Base-by-base conservation (phyloP, 1,140 invertebrate species). In the Drosophila quadrilineata region DNA sequence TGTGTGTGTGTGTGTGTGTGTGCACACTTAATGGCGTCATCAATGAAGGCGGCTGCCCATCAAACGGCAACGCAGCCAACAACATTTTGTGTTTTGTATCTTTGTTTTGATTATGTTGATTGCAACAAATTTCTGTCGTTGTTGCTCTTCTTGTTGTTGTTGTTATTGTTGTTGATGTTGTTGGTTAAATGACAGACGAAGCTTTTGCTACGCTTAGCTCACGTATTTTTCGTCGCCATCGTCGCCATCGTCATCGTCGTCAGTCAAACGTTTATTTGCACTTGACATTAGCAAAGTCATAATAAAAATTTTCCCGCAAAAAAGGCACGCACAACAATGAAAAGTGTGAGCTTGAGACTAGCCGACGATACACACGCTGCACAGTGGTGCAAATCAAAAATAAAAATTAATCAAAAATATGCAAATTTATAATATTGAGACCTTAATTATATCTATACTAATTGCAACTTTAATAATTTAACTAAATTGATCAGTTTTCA, bases 271-370 rank as follows among this genome's bases (percentile, higher is more conserved):
- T 82, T 84, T 77, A 75, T 77, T 84, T 84, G 73, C 79, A 84
- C 77, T 82, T 82, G 77, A 82, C 77, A 82, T 82, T 77, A 77
- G 77, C 77, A 84, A 84, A 82, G 73, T 73, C 79, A 82, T 82
- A 82, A 82, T 71, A 84, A 75, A 82, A 84, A 82, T 82, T n/a
- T 84, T 84, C 64, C 69, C 75, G 73, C 73, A 66, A 60, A n/a
- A n/a, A 24, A 59, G 77, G 36, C 72, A 72, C 59, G 68, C 49
- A 52, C 66, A 76, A 68, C 38, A 69, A 53, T 45, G 6, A 35
- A 52, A 62, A 53, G 22, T 59, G 54, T 35, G 28, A 59, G 45
- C 45, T 59, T 17, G 31, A n/a, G n/a, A 41, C 45, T 50, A 43
- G 50, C 46, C 45, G 28, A 21, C 35, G n/a, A n/a, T 33, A 16